These are phyloP conservation scores for Carollia perspicillata DNA, from an alignment of 2,113 vertebrate species.

Conservation along the genomic window DNA sequence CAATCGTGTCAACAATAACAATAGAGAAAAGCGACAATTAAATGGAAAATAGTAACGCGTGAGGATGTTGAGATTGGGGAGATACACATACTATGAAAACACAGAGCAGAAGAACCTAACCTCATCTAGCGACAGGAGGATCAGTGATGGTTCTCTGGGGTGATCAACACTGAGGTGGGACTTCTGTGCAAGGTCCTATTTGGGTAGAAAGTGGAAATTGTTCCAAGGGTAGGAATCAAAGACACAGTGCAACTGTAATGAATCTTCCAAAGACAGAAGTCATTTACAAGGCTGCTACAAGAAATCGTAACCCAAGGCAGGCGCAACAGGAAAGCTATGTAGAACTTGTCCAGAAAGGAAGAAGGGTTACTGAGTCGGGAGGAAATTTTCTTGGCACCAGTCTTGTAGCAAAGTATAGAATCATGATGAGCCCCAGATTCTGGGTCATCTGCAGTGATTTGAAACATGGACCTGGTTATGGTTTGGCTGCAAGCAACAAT, in stretches of 20 bases:
- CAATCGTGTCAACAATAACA: no score
- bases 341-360: constrained; percentile 67
- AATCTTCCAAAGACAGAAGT: constrained; percentile 62
- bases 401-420: constrained; percentile 46
- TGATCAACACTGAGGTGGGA: background rate
- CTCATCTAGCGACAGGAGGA: background rate
- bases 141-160: background rate
- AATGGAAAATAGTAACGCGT: background rate
- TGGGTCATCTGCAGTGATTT: constrained; percentile 58
- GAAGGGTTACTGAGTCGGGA: constrained; percentile 55
- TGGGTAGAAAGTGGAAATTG: constrained; percentile 25
- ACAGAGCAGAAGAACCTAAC: background rate
- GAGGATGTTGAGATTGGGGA: background rate
- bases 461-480: constrained; percentile 71
- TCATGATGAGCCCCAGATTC: constrained; percentile 67
- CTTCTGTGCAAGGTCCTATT: constrained; percentile 3
- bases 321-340: constrained; percentile 47
- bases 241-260: constrained; percentile 17
- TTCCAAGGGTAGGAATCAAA: constrained; percentile 38
- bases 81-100: background rate
- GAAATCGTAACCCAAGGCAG: constrained; percentile 49
- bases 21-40: background rate
- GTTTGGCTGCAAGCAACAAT: constrained; percentile 66
- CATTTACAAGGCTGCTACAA: constrained; percentile 50
- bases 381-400: constrained; percentile 64